A percentile compares a stretch with the other conserved stretches of the same genome.
Conservation (phyloP, 2,888 invertebrate genomes). For the Rotaria magnacalcarata region DNA sequence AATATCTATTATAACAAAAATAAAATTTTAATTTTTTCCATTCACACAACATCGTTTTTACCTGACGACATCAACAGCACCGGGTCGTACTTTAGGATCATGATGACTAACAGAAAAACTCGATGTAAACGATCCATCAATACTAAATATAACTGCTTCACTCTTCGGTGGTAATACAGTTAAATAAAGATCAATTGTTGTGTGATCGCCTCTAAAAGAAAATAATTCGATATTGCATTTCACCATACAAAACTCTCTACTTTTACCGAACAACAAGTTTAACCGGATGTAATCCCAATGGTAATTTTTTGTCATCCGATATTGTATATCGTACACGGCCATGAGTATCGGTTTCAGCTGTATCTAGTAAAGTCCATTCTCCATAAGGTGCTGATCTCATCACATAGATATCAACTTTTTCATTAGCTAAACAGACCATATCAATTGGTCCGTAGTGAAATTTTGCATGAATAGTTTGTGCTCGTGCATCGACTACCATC, state of each 20-base stretch:
- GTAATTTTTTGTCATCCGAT: constrained; percentile 75
- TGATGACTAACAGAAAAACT: constrained; percentile 91
- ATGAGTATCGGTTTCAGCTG: constrained; percentile 88
- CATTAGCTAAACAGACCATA: constrained; percentile 78
- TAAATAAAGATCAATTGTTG: constrained; percentile 86
- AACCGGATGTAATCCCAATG: constrained; percentile 88
- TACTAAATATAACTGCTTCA: constrained; percentile 94
- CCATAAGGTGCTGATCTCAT: constrained; percentile 76
- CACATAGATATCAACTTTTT: constrained; percentile 80
- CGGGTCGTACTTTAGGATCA: constrained; percentile 91
- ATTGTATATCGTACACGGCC: constrained; percentile 80
- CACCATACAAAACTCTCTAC: background rate
- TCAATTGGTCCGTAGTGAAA: constrained; percentile 98
- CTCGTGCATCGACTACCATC: constrained; percentile 83
- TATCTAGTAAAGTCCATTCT: constrained; percentile 82
- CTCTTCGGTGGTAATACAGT: constrained; percentile 92
- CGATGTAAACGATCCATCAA: constrained; percentile 96
- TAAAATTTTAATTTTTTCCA: background rate
- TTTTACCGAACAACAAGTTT: constrained; percentile 69
- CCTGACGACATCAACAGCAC: constrained; percentile 87
- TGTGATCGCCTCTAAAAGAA: constrained; percentile 75
- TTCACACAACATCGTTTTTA: background rate
- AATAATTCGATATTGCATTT: background rate
- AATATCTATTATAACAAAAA: constrained; percentile 65
- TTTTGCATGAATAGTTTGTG: constrained; percentile 79